Evolutionary conservation across 2,888 invertebrate species (phyloP), one percentile per base, ranked within the genome.

Genomic region (Mesopsocus fuscifrons): DNA sequence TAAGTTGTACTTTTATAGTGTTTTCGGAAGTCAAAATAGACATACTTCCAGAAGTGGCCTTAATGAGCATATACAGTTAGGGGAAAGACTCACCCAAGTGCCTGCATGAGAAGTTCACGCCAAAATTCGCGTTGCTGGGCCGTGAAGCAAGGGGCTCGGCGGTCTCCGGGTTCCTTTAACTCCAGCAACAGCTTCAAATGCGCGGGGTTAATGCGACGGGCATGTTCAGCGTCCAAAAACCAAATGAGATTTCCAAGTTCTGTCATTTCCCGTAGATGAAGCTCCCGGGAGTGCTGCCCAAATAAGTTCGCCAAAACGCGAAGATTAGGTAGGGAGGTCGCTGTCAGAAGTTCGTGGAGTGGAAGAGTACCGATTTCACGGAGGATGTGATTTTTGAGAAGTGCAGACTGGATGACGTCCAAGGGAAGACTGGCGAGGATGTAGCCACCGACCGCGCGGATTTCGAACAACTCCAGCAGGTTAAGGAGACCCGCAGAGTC

Each of bases 401-500:
- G 15, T 6, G 18, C 8, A 9, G 30, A 31, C 20, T 40, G 26
- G 22, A 51, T 18, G 5, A 45, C 43, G 3, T 47, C 42, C 6
- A 46, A 6, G 11, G 51, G 49, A 17, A 50, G 33, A 15, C 44
- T 45, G 22, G 49, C 42, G 13, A 52, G 45, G 32, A 51, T 45
- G 34, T 47, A 51, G 51, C 52, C 52, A 45, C 51, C 52, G 23
- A 52, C 41, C 6, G 49, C 48, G 30, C 48, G 44, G 8, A 51
- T 47, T 33, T 52, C 52, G 2, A 49, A 45, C 16, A 47, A 44
- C 22, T 49, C 47, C 17, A 52, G 44, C 9, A 47, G 42, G 11
- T 50, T 46, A 3, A 48, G 30, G 8, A 47, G 45, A n/a, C 45
- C 41, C 8, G 41, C 26, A 6, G 38, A n/a, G 9, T 26, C 41